Evolutionary conservation across 2,113 vertebrate genomes (phyloP).

Genomic region (Lepidothrix coronata): DNA sequence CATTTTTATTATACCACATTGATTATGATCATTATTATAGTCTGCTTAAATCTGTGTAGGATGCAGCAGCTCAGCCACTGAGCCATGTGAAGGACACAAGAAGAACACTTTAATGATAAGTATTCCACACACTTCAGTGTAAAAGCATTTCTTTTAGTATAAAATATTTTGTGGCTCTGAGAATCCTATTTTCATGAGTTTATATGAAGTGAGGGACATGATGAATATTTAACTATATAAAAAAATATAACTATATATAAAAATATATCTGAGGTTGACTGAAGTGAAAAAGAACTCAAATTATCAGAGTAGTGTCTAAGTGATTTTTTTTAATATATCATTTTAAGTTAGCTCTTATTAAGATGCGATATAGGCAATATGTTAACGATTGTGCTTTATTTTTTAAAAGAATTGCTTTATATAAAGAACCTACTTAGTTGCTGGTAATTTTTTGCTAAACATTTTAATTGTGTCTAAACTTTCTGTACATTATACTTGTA

Average conservation of each 20-base stretch:
- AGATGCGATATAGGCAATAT: not conserved
- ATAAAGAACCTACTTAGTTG: not conserved
- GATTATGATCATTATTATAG: not conserved
- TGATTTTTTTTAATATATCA: not conserved
- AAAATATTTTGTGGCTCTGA: not conserved
- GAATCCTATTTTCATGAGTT: not conserved
- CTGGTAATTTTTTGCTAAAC: not conserved
- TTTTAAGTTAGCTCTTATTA: not conserved
- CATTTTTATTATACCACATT: not conserved
- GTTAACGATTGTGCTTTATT: not conserved
- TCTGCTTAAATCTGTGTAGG: not conserved
- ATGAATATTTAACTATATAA: not conserved
- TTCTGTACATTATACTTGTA: not conserved
- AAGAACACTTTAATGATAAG: not conserved
- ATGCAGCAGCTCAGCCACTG: not conserved
- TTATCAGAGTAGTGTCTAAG: not conserved
- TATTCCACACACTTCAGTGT: not conserved
- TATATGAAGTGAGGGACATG: not conserved
- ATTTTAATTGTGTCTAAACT: not conserved
- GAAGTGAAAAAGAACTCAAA: not conserved
- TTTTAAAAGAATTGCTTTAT: not conserved
- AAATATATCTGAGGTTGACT: not conserved
- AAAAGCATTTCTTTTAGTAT: not conserved
- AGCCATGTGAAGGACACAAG: not conserved
- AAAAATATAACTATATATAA: no score